Evolutionary conservation across 1,140 invertebrate species (phyloP), one percentile per base, ranked within the genome.

Genomic region (Cydia splendana): DNA sequence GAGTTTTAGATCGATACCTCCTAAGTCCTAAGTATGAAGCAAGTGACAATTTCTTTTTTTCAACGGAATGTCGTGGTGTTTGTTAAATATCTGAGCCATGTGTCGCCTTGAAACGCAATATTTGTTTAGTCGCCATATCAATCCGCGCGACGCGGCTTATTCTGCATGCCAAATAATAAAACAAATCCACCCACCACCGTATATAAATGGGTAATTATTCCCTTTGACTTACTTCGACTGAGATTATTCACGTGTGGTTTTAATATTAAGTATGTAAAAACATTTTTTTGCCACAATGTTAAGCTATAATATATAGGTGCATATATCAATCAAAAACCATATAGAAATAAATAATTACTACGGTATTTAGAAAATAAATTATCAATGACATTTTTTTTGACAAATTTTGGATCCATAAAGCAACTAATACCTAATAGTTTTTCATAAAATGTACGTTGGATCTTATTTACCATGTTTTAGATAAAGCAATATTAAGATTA

Each of bases 121-220:
- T 83, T 81, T 83, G 80, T 83, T 80, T 83, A 81, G 80, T 76
- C 75, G 77, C 78, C 78, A 80, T 79, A 80, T 81, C 78, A 83
- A 81, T 83, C 80, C 76, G 67, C 67, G n/a, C 65, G 65, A 18
- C 67, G 65, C 65, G 67, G 67, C 67, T 71, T 34, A 71, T 71
- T 71, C 67, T 38, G 67, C 7, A 71, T 71, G 30, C 34, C 13
- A 71, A 71, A 71, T 71, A 69, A 69, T 69, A 71, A 71, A 71
- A 71, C 67, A 71, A 71, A 71, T 18, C n/a, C 67, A 42, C 30
- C 20, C 30, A 45, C 67, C 67, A 20, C 67, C 34, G 67, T 42
- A 71, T 71, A 71, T 71, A 71, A 71, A 71, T 38, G 67, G 34
- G 15, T 71, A 38, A 71, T 71, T 71, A 71, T 71, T 71, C 67